Base-by-base conservation (phyloP, 2,888 invertebrate species). In the Hermaeophaga mercurialis region DNA sequence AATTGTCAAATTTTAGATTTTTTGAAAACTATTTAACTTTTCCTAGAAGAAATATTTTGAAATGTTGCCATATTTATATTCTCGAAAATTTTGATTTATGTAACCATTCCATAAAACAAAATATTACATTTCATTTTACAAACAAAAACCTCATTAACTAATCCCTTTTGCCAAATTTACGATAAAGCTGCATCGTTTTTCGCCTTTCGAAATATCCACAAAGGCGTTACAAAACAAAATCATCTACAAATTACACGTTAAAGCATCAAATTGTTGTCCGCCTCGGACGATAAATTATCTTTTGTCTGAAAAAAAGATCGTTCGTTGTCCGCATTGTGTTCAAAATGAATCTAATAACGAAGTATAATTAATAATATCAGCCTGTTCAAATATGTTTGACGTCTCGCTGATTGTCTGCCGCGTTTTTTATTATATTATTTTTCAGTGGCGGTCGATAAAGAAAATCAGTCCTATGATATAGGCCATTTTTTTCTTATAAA, bases 241-340 rank as follows among this genome's bases (percentile, higher is more conserved):
- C 75, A 76, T 76, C 76, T 76, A 76, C 76, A 77, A 77, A 77
- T 77, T 76, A 75, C 75, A 76, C 67, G 76, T 76, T 77, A 73
- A 75, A 75, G 75, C 75, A 77, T 76, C 75, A 77, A 76, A 77
- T 76, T 74, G 76, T 75, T 76, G 74, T 75, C 76, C 75, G 76
- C 77, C 75, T 75, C 73, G 70, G 72, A 75, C 73, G 73, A 76
- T 76, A 76, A 76, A 76, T 75, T 76, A 76, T 75, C 72, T 73
- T 75, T 73, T 74, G 58, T 58, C 61, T 56, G 58, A 54, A 50
- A 50, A 47, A 36, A 50, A n/a, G 53, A 54, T 54, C 34, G 49
- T 45, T 46, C 53, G 34, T 56, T 58, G 52, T 54, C 48, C 53
- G 56, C 28, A 54, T 61, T 61, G 55, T 63, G 53, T 58, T 53